Percentiles rank a stretch among this genome's conserved stretches.
These are phyloP conservation scores for Pocillopora meandrina DNA, from an alignment of 92 coral and sea anemone genomes.

Conservation along the genomic window DNA sequence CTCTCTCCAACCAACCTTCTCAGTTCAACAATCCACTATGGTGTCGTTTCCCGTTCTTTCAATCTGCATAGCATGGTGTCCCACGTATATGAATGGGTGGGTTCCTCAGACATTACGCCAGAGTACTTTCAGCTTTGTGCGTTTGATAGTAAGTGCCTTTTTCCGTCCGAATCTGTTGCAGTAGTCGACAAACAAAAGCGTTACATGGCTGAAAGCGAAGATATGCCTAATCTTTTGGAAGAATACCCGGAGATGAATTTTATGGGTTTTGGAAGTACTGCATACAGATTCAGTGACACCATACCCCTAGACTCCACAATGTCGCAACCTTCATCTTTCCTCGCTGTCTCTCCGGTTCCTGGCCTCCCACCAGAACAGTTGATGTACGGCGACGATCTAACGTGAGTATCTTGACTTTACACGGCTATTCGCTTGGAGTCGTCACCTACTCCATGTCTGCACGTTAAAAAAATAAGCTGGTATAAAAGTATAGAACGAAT, in stretches of 20 bases:
- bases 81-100: too few relatives aligned
- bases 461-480: background rate
- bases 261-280: too few relatives aligned
- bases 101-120: too few relatives aligned
- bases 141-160: too few relatives aligned
- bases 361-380: background rate
- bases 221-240: background rate
- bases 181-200: background rate
- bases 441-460: background rate
- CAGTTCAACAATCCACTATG: background rate
- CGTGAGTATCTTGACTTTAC: background rate
- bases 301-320: background rate
- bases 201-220: background rate
- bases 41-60: background rate
- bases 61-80: too few relatives aligned
- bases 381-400: background rate
- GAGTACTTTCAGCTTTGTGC: too few relatives aligned
- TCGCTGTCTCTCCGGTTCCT: background rate
- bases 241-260: background rate
- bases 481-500: background rate
- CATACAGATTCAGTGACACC: background rate
- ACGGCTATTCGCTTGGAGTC: background rate
- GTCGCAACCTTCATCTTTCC: background rate
- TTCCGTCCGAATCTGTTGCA: background rate
- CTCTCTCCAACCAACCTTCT: background rate